Evolutionary conservation across 2,888 invertebrate genomes (phyloP).

Genomic region (Plebejus melissa): DNA sequence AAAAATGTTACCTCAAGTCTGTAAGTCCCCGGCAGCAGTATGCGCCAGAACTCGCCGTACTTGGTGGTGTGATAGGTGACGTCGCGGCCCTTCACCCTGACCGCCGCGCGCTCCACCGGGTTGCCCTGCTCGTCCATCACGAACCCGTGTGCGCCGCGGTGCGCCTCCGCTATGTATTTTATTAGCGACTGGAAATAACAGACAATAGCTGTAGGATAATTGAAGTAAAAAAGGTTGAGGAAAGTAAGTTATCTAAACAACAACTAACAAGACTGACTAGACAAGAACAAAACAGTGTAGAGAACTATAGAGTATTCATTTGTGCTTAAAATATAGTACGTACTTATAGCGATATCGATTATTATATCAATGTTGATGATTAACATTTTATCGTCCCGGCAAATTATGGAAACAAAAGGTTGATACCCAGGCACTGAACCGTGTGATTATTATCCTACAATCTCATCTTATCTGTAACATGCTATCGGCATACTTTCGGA

Average conservation of each 20-base stretch:
- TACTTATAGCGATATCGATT: too few relatives aligned
- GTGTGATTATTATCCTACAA: neutral
- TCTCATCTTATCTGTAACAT: neutral
- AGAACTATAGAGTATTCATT: too few relatives aligned
- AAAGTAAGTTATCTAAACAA: too few relatives aligned
- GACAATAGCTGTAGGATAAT: neutral
- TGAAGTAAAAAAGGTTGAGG: too few relatives aligned
- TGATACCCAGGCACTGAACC: neutral
- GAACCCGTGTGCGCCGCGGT: constrained; percentile 93
- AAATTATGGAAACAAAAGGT: neutral
- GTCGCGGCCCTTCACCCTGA: constrained; percentile 89
- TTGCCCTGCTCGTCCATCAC: constrained; percentile 88
- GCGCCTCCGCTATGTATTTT: constrained; percentile 90
- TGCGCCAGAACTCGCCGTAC: constrained; percentile 97
- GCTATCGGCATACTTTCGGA: neutral
- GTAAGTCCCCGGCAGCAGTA: constrained; percentile 92
- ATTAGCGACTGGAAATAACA: constrained; percentile 83
- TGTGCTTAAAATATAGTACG: too few relatives aligned
- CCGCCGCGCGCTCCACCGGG: constrained; percentile 87
- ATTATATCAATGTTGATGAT: too few relatives aligned
- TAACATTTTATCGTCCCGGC: neutral
- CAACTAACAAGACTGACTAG: too few relatives aligned
- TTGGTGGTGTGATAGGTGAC: constrained; percentile 91
- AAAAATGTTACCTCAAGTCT: constrained; percentile 83
- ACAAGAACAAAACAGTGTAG: neutral